Percentiles rank a stretch among this genome's conserved stretches.
Conservation (phyloP, 37 sponge, comb jelly and placozoan species). For the Bolinopsis microptera region DNA sequence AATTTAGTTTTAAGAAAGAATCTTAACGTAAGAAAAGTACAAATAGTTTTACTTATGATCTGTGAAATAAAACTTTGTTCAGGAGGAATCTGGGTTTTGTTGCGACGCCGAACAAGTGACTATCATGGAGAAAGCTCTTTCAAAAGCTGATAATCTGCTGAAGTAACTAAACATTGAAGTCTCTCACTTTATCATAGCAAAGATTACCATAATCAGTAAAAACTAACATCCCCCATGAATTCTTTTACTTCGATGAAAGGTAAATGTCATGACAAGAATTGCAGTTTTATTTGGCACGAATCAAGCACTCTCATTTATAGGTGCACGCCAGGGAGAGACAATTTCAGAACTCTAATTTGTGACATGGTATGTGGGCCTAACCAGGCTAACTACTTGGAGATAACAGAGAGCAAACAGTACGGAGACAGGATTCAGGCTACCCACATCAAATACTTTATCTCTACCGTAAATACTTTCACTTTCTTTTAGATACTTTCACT, state of each 20-base stretch:
- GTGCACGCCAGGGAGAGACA: background rate
- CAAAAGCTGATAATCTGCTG: background rate
- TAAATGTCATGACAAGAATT: too few species aligned
- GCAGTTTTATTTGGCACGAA: too few species aligned
- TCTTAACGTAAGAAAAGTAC: too few species aligned
- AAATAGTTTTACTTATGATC: too few species aligned
- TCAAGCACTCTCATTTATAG: background rate
- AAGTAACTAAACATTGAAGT: too few species aligned
- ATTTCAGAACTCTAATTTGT: background rate
- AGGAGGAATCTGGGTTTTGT: background rate
- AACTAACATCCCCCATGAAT: too few species aligned
- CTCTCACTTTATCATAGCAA: too few species aligned
- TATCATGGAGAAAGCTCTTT: background rate
- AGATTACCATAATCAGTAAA: too few species aligned
- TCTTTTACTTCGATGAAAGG: too few species aligned
- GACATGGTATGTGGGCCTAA: background rate
- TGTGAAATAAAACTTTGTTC: too few species aligned
- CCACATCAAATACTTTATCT: background rate
- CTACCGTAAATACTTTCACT: background rate
- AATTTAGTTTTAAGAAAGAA: too few species aligned
- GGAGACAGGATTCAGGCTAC: background rate
- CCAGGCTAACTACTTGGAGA: background rate
- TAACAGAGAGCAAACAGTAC: background rate
- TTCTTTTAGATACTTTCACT: too few species aligned
- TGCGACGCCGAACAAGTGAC: background rate